phyloP scores from a whole-genome alignment of 1,140 invertebrate genomes.

The Pissodes strobi region DNA sequence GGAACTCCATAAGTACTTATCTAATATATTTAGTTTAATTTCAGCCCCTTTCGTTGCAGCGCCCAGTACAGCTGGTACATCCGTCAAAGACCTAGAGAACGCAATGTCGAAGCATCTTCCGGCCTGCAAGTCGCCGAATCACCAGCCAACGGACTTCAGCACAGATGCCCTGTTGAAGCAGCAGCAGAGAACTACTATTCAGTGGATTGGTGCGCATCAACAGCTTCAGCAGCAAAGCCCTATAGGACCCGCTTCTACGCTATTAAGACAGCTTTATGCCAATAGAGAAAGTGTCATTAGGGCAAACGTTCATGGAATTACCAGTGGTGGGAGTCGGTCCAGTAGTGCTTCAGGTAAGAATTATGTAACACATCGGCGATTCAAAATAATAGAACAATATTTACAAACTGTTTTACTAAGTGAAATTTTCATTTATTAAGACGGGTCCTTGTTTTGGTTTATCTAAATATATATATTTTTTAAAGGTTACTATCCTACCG shows the following conservation, averaged over 20 bases:
- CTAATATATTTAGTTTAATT: too few relatives aligned
- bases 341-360: conserved; percentile 50
- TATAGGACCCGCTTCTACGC: conserved; percentile 77
- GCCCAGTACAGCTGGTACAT: conserved; percentile 57
- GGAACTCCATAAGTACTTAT: too few relatives aligned
- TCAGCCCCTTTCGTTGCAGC: too few relatives aligned
- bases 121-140: conserved; percentile 63
- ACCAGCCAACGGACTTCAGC: conserved; percentile 83
- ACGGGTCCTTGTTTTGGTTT: too few relatives aligned
- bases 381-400: too few relatives aligned
- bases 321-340: conserved; percentile 58
- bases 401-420: not conserved
- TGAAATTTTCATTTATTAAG: too few relatives aligned
- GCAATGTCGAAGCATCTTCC: conserved; percentile 96
- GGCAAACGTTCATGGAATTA: conserved; percentile 79
- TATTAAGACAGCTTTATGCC: conserved; percentile 87
- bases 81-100: conserved; percentile 90
- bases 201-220: conserved; percentile 89
- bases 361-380: too few relatives aligned
- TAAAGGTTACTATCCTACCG: conserved; percentile 47
- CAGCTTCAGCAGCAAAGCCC: conserved; percentile 61
- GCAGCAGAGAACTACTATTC: conserved; percentile 85
- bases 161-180: conserved; percentile 82
- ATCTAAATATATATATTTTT: not conserved
- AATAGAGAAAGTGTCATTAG: conserved; percentile 93